Evolutionary conservation across 2,888 invertebrate genomes (phyloP).

Genomic region (Drosophila nr. medialis): DNA sequence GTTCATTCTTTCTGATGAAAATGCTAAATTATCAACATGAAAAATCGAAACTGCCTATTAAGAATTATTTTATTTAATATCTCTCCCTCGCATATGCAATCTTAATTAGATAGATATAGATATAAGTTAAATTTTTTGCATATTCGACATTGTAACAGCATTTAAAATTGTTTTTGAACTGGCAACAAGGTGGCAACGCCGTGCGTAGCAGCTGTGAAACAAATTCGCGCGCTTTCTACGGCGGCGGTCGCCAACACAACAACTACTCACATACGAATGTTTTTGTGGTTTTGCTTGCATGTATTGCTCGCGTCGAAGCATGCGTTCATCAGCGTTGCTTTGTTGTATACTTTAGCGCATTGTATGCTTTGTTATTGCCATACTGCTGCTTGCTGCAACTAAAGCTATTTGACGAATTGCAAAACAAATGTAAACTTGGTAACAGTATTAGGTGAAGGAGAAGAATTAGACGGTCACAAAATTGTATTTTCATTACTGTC

Average conservation of each 20-base stretch:
- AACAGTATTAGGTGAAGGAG: not conserved
- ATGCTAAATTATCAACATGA: not conserved
- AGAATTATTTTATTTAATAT: not conserved
- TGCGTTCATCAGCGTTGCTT: constrained; percentile 63
- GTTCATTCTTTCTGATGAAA: not conserved
- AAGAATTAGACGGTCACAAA: not conserved
- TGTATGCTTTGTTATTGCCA: constrained; percentile 54
- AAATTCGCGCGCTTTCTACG: constrained; percentile 67
- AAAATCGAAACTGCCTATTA: not conserved
- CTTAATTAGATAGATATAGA: not conserved
- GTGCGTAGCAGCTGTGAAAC: constrained; percentile 66
- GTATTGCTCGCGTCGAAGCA: constrained; percentile 54
- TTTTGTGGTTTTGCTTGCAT: constrained; percentile 39
- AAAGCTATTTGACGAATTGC: constrained; percentile 9
- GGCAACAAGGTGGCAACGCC: constrained; percentile 59
- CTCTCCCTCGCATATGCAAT: not conserved
- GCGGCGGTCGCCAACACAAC: constrained; percentile 17
- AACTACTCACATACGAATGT: constrained; percentile 18
- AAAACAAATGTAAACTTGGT: constrained; percentile 14
- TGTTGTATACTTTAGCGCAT: constrained; percentile 72
- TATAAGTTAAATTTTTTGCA: not conserved
- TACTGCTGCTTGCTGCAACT: constrained; percentile 34
- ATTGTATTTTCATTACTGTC: not conserved
- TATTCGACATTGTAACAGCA: not conserved
- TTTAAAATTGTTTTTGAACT: not conserved